These are phyloP conservation scores for Enteromius thamalakanensis DNA, from an alignment of 2,797 vertebrate genomes.

Conservation along the genomic window DNA sequence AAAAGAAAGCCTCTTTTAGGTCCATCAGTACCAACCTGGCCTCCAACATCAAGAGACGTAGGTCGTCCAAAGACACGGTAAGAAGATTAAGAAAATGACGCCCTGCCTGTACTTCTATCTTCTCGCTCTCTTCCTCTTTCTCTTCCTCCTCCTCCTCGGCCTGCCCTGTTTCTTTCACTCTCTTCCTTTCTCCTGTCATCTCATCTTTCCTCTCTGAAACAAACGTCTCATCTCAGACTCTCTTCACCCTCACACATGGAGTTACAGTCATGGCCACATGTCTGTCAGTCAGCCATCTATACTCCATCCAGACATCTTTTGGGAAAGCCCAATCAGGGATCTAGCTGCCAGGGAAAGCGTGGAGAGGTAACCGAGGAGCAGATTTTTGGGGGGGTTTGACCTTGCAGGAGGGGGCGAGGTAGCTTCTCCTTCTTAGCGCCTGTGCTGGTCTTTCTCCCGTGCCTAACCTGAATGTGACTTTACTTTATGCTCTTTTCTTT, in stretches of 20 bases:
- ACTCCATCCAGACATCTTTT: conserved; percentile 65
- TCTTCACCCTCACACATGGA: conserved; percentile 64
- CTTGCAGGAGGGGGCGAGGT: conserved; percentile 42
- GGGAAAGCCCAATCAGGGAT: conserved; percentile 59
- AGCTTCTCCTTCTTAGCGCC: conserved; percentile 44
- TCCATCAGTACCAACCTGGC: conserved; percentile 93
- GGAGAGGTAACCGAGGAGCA: neutral
- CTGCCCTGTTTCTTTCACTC: conserved; percentile 74
- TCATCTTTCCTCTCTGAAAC: conserved; percentile 59
- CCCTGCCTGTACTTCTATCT: conserved; percentile 64
- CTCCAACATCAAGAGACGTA: conserved; percentile 97
- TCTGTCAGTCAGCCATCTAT: conserved; percentile 68
- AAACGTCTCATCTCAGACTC: conserved; percentile 64
- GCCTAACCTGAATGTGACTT: conserved; percentile 61
- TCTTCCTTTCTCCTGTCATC: conserved; percentile 65
- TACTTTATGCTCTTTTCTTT: conserved; percentile 59
- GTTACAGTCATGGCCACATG: conserved; percentile 66
- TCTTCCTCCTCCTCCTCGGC: conserved; percentile 64
- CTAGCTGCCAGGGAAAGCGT: conserved; percentile 44
- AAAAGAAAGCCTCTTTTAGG: conserved; percentile 99
- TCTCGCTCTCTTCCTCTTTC: conserved; percentile 29
- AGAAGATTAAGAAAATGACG: conserved; percentile 83
- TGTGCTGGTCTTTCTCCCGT: conserved; percentile 58
- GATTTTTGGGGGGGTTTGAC: conserved; percentile 31
- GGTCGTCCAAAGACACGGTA: conserved; percentile 97